Conservation (phyloP, 37 sponge, comb jelly and placozoan species). For the Aphrocallistes beatrix region DNA sequence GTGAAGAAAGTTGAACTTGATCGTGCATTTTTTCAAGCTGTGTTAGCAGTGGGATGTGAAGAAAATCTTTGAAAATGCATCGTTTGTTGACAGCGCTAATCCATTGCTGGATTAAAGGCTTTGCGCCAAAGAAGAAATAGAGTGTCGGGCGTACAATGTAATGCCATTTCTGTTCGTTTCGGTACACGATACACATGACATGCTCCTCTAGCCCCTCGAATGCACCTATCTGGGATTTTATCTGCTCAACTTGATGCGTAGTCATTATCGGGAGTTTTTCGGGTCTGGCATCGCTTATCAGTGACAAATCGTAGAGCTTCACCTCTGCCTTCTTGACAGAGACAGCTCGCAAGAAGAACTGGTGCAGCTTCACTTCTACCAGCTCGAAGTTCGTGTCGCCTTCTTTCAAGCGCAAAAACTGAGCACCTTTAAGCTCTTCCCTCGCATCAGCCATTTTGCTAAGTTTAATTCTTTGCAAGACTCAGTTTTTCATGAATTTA, state of each 20-base stretch:
- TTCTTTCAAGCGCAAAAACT: background rate
- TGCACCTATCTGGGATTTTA: background rate
- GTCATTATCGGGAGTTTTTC: background rate
- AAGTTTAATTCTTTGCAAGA: background rate
- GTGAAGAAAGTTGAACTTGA: background rate
- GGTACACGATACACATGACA: background rate
- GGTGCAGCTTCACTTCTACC: background rate
- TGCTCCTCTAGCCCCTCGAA: background rate
- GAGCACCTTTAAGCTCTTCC: background rate
- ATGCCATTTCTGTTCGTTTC: background rate
- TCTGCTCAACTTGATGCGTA: background rate
- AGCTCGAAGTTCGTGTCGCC: background rate
- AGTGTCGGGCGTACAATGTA: background rate
- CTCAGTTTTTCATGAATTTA: background rate
- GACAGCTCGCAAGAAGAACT: background rate
- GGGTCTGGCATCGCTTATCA: background rate
- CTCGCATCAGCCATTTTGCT: background rate
- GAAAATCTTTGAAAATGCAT: constrained; percentile 48
- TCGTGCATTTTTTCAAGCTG: background rate
- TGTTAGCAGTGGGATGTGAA: constrained; percentile 36
- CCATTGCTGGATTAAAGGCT: background rate
- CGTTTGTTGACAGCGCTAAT: constrained; percentile 22
- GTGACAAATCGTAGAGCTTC: background rate
- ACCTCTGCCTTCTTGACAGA: background rate
- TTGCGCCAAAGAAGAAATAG: background rate